Evolutionary conservation across 2,797 vertebrate species (phyloP).

Genomic region (Cossypha heuglini): DNA sequence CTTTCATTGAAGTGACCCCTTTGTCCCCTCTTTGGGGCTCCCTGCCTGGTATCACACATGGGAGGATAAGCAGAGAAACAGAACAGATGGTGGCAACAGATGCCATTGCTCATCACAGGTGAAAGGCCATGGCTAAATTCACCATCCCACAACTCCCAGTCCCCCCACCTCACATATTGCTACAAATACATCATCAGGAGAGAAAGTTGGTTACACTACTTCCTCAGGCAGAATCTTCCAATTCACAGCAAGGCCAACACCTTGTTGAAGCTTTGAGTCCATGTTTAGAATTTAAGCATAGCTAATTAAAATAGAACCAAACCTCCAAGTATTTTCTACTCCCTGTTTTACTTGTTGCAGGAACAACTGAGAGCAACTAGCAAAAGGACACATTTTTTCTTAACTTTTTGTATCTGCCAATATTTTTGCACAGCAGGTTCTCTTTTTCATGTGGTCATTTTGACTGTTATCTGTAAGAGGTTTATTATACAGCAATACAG

Average conservation of each 20-base stretch:
- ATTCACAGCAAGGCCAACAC: neutral
- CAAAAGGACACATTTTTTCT: neutral
- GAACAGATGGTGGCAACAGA: conserved; percentile 33
- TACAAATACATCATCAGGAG: neutral
- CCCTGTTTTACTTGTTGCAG: neutral
- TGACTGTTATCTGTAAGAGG: neutral
- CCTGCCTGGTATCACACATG: neutral
- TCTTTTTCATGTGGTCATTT: neutral
- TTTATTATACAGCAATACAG: neutral
- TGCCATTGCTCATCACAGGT: neutral
- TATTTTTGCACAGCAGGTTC: neutral
- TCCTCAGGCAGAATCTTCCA: neutral
- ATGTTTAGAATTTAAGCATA: neutral
- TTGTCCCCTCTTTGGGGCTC: neutral
- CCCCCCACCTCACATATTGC: neutral
- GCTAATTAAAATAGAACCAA: neutral
- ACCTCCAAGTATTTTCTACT: neutral
- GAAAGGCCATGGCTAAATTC: neutral
- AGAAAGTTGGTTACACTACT: neutral
- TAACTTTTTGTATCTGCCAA: neutral
- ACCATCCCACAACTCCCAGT: neutral
- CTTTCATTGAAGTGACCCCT: neutral
- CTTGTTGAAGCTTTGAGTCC: neutral
- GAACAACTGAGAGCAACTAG: neutral
- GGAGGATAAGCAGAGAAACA: neutral